A percentile compares a stretch with the other conserved stretches of the same genome.
Conservation (phyloP, 2,888 invertebrate genomes). For the Caradrina kadenii region DNA sequence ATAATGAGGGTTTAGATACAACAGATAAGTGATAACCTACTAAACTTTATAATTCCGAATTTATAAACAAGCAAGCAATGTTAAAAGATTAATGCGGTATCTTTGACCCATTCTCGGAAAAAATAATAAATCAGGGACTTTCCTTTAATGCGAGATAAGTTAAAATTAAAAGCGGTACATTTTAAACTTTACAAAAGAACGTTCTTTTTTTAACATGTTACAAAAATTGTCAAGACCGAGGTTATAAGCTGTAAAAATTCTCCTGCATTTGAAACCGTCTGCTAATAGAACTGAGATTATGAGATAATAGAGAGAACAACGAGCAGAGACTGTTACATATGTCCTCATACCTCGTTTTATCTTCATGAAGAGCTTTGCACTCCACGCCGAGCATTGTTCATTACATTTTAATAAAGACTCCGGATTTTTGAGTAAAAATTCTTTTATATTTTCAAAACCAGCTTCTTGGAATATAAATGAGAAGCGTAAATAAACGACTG, state of each 20-base stretch:
- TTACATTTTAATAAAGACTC: constrained; percentile 36
- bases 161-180: too few relatives aligned
- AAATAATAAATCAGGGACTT: constrained; percentile 6
- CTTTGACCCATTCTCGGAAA: constrained; percentile 15
- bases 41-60: not conserved
- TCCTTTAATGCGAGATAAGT: not conserved
- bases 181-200: not conserved
- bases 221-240: not conserved
- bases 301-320: constrained; percentile 31
- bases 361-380: constrained; percentile 32
- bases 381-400: constrained; percentile 20
- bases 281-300: constrained; percentile 42
- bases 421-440: constrained; percentile 16
- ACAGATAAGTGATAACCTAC: too few relatives aligned
- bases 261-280: constrained; percentile 31
- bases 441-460: constrained; percentile 1
- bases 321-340: constrained; percentile 15
- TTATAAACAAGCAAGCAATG: not conserved
- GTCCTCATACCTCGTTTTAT: constrained; percentile 21
- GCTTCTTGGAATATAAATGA: constrained; percentile 3
- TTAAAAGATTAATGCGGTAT: not conserved
- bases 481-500: not conserved
- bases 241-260: constrained; percentile 16
- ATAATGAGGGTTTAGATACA: too few relatives aligned
- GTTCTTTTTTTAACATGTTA: not conserved